These are phyloP conservation scores for cattle (Bos taurus) DNA, from an alignment of 2,113 vertebrate species.

Conservation along the genomic window DNA sequence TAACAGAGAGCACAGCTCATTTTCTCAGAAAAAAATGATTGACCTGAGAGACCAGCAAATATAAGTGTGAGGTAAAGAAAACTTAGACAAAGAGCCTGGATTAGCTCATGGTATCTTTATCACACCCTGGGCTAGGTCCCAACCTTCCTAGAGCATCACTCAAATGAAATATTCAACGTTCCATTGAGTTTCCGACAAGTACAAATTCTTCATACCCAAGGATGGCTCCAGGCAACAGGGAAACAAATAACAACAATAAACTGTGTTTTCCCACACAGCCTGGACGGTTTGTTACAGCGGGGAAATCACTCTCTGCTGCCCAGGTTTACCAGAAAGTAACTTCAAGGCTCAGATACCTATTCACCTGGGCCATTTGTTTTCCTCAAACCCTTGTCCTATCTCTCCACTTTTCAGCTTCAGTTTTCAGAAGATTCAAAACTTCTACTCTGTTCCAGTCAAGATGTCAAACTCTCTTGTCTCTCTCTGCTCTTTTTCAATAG, in stretches of 20 bases:
- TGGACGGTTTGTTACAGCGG: not conserved
- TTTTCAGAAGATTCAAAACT: not conserved
- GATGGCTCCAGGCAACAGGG: conserved; percentile 19
- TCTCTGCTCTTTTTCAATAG: not conserved
- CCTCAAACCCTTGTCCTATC: not conserved
- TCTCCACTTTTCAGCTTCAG: not conserved
- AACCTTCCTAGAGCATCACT: not conserved
- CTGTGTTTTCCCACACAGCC: not conserved
- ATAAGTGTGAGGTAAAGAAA: not conserved
- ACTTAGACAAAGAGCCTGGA: not conserved
- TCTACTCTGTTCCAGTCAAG: not conserved
- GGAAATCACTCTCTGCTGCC: not conserved
- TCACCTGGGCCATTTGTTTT: not conserved
- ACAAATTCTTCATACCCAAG: not conserved
- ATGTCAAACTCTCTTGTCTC: not conserved
- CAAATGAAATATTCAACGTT: conserved; percentile 47
- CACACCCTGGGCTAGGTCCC: not conserved
- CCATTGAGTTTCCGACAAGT: conserved; percentile 35
- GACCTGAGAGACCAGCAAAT: not conserved
- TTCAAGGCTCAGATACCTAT: not conserved
- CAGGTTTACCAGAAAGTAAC: not conserved
- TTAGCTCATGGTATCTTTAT: not conserved
- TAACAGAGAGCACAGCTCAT: not conserved
- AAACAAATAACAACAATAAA: conserved; percentile 32
- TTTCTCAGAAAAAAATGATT: not conserved